Base-by-base conservation (phyloP, 2,113 vertebrate species). In the Glareola pratincola region DNA sequence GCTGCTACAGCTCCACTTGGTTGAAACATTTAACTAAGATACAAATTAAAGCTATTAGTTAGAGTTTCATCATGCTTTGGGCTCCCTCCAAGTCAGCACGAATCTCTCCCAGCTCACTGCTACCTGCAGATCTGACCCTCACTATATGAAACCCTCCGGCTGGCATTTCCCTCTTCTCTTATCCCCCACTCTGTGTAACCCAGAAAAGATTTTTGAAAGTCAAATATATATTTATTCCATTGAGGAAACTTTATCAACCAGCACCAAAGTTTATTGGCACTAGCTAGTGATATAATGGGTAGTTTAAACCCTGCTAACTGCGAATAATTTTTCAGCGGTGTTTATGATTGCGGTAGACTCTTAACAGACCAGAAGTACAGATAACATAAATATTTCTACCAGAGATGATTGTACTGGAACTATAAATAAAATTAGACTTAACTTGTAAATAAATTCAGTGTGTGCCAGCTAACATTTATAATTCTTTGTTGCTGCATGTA, bases 241-340 rank as follows among this genome's bases (percentile, higher is more conserved):
- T 69, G 97, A 98, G 96, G 94, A 98, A 98, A 98, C 97, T 98
- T 98, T 98, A 98, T 98, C 98, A 98, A 97, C 95, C 98, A 98
- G 96, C 90, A 86, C 97, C 95, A 94, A 98, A 98, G 97, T 98
- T 98, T 98, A 97, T 97, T 98, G 97, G 98, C 96, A 96, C 96
- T 97, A 90, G 94, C 96, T 97, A 92, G 97, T 98, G 98, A 98
- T 98, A 98, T 98, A 98, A 98, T 98, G 92, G 97, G 97, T 97
- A 98, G 98, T 98, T 98, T 98, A 98, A 98, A 97, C 96, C 97
- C 96, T 98, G 95, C 97, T 98, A 98, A 98, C 97, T 97, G 98
- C 88, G 88, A 98, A 98, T 98, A 98, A 98, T 98, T 98, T 98
- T 98, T 98, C 98, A 97, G 95, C 36, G 1, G 90, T 97, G 98